A percentile compares a stretch with the other conserved stretches of the same genome.
phyloP scores from a whole-genome alignment of 2,888 invertebrate species.

The Alsophila aescularia region DNA sequence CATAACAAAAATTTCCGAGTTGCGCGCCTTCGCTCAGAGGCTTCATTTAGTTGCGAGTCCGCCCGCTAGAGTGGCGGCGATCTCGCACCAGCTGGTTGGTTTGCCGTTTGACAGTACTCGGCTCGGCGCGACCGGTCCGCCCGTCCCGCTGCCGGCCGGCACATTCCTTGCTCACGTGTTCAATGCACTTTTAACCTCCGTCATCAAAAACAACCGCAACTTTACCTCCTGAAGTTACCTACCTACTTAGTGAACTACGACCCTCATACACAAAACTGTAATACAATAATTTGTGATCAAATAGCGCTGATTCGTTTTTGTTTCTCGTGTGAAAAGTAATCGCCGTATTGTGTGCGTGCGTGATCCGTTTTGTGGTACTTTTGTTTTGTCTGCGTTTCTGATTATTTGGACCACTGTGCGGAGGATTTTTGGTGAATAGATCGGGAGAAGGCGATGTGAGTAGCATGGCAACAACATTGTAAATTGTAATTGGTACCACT shows the following conservation, averaged over 20 bases:
- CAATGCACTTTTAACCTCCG: conserved; percentile 64
- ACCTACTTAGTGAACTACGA: conserved; percentile 55
- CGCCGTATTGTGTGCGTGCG: conserved; percentile 65
- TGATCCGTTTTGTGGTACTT: conserved; percentile 71
- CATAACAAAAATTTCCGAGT: conserved; percentile 40
- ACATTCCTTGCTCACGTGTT: conserved; percentile 66
- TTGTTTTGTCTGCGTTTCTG: conserved; percentile 66
- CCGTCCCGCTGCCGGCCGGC: conserved; percentile 54
- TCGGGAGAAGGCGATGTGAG: conserved; percentile 5
- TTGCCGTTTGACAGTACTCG: conserved; percentile 67
- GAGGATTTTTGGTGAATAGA: conserved; percentile 40
- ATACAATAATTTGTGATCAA: conserved; percentile 11
- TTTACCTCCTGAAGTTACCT: conserved; percentile 31
- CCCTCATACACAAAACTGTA: conserved; percentile 19
- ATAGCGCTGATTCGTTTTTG: conserved; percentile 52
- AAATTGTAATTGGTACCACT: no score
- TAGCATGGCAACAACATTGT: neutral
- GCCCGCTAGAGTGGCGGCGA: conserved; percentile 74
- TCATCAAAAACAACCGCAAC: conserved; percentile 43
- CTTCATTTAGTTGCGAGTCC: conserved; percentile 69
- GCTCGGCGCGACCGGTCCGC: conserved; percentile 64
- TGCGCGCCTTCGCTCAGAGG: conserved; percentile 48
- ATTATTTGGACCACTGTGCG: conserved; percentile 56
- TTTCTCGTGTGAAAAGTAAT: conserved; percentile 67
- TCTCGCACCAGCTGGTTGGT: conserved; percentile 67